Percentiles rank a stretch among this genome's conserved stretches.
phyloP scores from a whole-genome alignment of 1,140 invertebrate species.

The Elysia chlorotica region DNA sequence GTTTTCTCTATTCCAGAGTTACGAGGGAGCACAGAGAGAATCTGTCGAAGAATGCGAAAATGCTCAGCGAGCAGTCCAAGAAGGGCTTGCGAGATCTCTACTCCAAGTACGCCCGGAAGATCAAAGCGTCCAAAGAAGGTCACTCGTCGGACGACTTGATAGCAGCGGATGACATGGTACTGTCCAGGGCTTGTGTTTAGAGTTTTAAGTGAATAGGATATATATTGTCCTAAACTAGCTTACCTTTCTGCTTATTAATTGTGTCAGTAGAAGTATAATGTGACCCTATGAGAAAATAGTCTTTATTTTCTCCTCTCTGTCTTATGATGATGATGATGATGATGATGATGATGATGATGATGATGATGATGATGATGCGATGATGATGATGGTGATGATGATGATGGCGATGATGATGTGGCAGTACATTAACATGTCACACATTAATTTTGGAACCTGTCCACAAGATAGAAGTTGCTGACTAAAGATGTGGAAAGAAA shows the following conservation, averaged over 20 bases:
- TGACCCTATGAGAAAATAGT: neutral
- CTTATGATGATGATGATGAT: neutral
- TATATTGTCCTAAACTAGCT: neutral
- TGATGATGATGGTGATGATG: too few relatives aligned
- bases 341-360: neutral
- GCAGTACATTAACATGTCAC: too few relatives aligned
- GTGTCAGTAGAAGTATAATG: neutral
- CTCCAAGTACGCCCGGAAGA: constrained; percentile 67
- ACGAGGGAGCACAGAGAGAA: constrained; percentile 89
- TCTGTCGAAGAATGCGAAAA: constrained; percentile 85
- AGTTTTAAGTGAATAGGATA: neutral
- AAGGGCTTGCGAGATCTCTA: constrained; percentile 79
- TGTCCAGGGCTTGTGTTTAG: neutral
- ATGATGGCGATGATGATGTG: too few relatives aligned
- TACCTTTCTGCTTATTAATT: neutral
- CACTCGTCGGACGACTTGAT: constrained; percentile 32
- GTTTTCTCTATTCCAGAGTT: constrained; percentile 69
- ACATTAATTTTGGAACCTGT: too few relatives aligned
- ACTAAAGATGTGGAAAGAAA: too few relatives aligned
- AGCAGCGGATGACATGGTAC: constrained; percentile 32
- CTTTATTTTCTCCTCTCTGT: neutral
- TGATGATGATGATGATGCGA: too few relatives aligned
- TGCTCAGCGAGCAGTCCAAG: constrained; percentile 78
- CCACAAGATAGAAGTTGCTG: too few relatives aligned
- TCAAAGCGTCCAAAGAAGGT: constrained; percentile 26